These are phyloP conservation scores for Campylomormyrus numenius DNA, from an alignment of 2,113 vertebrate species.

Conservation along the genomic window DNA sequence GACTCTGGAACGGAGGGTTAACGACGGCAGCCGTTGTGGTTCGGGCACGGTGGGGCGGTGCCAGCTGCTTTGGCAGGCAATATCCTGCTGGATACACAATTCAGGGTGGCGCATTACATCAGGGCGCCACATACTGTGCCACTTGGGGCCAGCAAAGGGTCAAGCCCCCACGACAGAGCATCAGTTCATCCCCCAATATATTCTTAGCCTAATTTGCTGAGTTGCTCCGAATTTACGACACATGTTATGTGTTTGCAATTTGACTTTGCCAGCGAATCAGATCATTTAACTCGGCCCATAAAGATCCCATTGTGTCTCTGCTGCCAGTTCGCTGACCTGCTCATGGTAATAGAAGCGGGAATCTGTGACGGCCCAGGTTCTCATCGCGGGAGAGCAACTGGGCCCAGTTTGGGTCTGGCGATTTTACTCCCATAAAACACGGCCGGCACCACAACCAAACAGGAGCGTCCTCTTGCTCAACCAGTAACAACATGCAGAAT, in stretches of 20 bases:
- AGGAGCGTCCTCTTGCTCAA: conserved; percentile 53
- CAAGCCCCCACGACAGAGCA: not conserved
- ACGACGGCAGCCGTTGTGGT: conserved; percentile 39
- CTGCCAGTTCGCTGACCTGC: not conserved
- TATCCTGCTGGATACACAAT: conserved; percentile 45
- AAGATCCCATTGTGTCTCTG: not conserved
- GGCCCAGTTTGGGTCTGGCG: not conserved
- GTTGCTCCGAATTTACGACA: not conserved
- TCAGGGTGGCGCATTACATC: conserved; percentile 34
- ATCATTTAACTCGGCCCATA: not conserved
- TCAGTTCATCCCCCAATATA: not conserved
- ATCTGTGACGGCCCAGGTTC: not conserved
- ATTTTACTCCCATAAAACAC: conserved; percentile 28
- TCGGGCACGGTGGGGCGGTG: conserved; percentile 38
- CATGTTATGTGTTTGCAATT: not conserved
- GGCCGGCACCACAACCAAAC: conserved; percentile 35
- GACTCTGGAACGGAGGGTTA: conserved; percentile 41
- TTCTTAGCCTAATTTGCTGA: not conserved
- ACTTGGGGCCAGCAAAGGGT: not conserved
- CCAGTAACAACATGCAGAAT: conserved; percentile 52
- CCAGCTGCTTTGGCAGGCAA: conserved; percentile 31
- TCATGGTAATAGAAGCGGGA: not conserved
- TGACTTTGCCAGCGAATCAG: not conserved
- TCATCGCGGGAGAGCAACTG: not conserved
- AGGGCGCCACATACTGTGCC: conserved; percentile 15